These are phyloP conservation scores for Synodontis membranacea DNA, from an alignment of 2,113 vertebrate genomes.

Conservation along the genomic window DNA sequence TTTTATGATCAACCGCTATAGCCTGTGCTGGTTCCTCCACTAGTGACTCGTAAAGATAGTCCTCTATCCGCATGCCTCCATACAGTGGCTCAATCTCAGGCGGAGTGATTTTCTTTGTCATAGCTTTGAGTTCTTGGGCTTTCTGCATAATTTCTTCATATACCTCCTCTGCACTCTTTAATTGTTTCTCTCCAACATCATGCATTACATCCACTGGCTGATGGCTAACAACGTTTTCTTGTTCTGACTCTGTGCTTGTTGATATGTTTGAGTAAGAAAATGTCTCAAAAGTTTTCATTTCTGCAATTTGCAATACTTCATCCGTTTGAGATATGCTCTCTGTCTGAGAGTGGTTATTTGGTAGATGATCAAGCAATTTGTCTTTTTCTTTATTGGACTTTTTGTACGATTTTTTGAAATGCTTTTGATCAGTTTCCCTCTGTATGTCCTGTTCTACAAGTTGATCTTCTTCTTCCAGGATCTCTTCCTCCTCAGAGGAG, in stretches of 20 bases:
- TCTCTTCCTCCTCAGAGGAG: constrained; percentile 92
- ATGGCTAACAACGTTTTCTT: constrained; percentile 76
- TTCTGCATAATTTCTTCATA: constrained; percentile 94
- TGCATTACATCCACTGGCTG: constrained; percentile 71
- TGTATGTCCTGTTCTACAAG: constrained; percentile 77
- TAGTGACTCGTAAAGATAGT: constrained; percentile 96
- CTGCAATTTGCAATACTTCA: constrained; percentile 80
- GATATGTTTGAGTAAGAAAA: constrained; percentile 90
- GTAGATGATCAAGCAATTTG: constrained; percentile 76
- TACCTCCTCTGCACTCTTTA: constrained; percentile 89
- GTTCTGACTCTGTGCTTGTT: constrained; percentile 88
- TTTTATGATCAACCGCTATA: constrained; percentile 69
- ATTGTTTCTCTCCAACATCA: constrained; percentile 60
- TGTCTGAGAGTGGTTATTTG: constrained; percentile 80
- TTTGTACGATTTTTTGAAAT: constrained; percentile 80
- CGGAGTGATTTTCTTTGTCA: constrained; percentile 78
- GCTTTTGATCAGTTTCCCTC: constrained; percentile 76
- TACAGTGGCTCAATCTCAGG: constrained; percentile 94
- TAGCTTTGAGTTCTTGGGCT: constrained; percentile 76
- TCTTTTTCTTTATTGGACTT: constrained; percentile 86
- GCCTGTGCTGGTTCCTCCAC: constrained; percentile 82
- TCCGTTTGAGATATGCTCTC: constrained; percentile 85
- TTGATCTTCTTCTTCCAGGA: constrained; percentile 81
- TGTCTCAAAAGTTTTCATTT: constrained; percentile 81
- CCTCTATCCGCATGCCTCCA: constrained; percentile 95